These are phyloP conservation scores for Chorisops tibialis DNA, from an alignment of 2,888 invertebrate genomes.

Conservation along the genomic window DNA sequence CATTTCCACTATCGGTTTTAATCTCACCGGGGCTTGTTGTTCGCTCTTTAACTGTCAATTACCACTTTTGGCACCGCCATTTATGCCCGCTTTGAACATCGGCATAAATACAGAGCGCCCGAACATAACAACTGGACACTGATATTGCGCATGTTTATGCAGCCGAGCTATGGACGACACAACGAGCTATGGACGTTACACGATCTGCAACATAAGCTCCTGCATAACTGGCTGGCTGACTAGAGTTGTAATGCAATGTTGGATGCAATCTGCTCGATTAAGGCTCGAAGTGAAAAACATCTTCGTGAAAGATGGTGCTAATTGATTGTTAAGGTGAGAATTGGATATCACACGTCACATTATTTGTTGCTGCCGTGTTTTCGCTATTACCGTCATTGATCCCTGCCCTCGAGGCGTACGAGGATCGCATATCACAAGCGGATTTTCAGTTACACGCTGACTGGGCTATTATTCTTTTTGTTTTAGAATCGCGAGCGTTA, in stretches of 20 bases:
- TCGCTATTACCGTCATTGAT: constrained; percentile 22
- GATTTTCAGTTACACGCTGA: no score
- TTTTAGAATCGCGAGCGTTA: no score
- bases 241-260: not conserved
- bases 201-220: no score
- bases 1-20: constrained; percentile 7
- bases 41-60: constrained; percentile 32
- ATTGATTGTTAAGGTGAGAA: constrained; percentile 35
- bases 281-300: constrained; percentile 6
- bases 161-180: not conserved
- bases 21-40: constrained; percentile 21
- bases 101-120: not conserved
- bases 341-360: constrained; percentile 33
- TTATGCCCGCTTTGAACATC: constrained; percentile 16
- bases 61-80: constrained; percentile 33
- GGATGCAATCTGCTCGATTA: constrained; percentile 13
- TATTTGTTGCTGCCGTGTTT: constrained; percentile 32
- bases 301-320: constrained; percentile 30
- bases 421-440: no score
- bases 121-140: constrained; percentile 13
- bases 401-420: not conserved
- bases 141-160: constrained; percentile 8
- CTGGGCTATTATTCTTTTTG: no score
- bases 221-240: no score
- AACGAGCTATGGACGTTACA: no score